These are phyloP conservation scores for Miltochrista miniata DNA, from an alignment of 2,888 invertebrate genomes.

Conservation along the genomic window DNA sequence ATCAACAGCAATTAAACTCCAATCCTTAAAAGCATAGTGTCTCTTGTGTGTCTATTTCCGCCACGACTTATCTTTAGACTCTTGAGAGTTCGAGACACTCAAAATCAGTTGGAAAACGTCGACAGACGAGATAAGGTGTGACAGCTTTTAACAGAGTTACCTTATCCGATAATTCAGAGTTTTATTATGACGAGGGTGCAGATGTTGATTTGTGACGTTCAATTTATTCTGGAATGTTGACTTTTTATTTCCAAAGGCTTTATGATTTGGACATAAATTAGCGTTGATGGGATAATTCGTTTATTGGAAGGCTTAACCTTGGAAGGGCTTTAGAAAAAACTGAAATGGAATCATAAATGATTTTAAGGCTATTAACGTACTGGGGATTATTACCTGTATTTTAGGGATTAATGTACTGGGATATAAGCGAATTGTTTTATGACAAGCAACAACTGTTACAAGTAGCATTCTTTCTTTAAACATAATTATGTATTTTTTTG, in stretches of 20 bases:
- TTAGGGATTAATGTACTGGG: not conserved
- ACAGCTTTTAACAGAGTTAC: constrained; percentile 36
- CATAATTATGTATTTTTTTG: too few species aligned
- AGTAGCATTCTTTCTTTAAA: too few species aligned
- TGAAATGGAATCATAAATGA: not conserved
- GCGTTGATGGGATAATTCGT: constrained; percentile 15
- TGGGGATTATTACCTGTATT: not conserved
- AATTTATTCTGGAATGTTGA: constrained; percentile 28
- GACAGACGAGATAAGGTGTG: constrained; percentile 31
- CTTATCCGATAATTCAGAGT: constrained; percentile 43
- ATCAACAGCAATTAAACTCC: not conserved
- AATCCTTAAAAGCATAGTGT: constrained; percentile 3
- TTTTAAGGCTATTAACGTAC: not conserved
- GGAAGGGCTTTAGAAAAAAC: not conserved
- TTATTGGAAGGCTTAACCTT: constrained; percentile 11
- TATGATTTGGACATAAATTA: constrained; percentile 31
- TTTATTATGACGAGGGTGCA: constrained; percentile 67
- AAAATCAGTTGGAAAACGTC: constrained; percentile 21
- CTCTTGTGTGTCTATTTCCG: constrained; percentile 7
- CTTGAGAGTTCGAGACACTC: constrained; percentile 17
- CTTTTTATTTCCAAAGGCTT: constrained; percentile 25
- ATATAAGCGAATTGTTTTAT: too few species aligned
- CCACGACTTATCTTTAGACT: constrained; percentile 12
- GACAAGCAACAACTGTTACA: too few species aligned
- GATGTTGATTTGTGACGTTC: constrained; percentile 51